Conservation (phyloP, 2,797 vertebrate genomes). For the Anniella stebbinsi region DNA sequence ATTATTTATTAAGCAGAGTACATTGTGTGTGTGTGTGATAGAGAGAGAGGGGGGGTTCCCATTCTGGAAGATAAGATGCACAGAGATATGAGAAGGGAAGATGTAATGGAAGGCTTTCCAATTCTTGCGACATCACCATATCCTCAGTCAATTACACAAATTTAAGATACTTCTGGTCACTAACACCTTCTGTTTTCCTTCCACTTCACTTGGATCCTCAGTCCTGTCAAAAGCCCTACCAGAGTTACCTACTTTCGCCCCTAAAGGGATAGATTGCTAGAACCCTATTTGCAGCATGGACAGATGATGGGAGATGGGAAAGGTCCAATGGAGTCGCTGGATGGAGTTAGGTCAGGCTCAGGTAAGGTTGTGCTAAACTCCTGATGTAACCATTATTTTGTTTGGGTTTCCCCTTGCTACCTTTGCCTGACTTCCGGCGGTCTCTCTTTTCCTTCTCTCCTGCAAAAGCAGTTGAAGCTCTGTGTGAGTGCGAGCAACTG, state of each 20-base stretch:
- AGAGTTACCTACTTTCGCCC: neutral
- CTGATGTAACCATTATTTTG: neutral
- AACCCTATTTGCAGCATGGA: neutral
- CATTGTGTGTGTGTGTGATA: neutral
- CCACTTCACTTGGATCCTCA: neutral
- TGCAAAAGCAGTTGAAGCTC: neutral
- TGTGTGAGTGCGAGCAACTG: too few relatives aligned
- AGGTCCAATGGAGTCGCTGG: too few relatives aligned
- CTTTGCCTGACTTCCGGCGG: neutral
- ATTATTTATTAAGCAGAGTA: conserved; percentile 48
- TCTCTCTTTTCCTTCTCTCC: neutral
- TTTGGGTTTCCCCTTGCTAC: neutral
- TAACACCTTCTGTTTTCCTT: neutral
- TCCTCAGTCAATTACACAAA: neutral
- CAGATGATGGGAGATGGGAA: neutral
- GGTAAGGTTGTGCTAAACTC: neutral
- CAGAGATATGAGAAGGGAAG: conserved; percentile 44
- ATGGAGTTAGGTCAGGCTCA: neutral
- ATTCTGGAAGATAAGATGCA: conserved; percentile 48
- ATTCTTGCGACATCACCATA: neutral
- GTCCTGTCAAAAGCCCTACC: neutral
- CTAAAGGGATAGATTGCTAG: neutral
- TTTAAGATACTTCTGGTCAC: neutral
- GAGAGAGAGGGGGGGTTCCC: conserved; percentile 43
- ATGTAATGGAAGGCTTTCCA: neutral